These are phyloP conservation scores for Calliopum simillimum DNA, from an alignment of 2,888 invertebrate genomes.

Conservation along the genomic window DNA sequence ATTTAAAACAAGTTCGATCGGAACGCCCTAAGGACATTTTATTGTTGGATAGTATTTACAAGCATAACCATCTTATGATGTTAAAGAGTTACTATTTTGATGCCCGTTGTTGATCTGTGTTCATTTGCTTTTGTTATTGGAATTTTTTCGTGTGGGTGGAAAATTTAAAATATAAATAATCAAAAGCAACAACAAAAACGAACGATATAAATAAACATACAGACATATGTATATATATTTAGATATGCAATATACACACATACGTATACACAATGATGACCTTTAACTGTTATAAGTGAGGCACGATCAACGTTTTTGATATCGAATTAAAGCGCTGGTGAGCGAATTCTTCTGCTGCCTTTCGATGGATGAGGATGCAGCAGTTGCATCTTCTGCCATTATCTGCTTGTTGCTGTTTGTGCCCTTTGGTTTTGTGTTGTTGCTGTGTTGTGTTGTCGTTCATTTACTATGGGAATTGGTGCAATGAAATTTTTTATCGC, in stretches of 20 bases:
- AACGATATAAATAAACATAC: background rate
- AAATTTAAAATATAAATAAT: background rate
- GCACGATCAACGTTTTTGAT: conserved; percentile 51
- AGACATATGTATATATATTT: background rate
- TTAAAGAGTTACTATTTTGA: conserved; percentile 14
- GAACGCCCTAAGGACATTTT: conserved; percentile 46
- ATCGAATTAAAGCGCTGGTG: conserved; percentile 45
- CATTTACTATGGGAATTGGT: conserved; percentile 49
- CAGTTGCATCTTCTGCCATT: conserved; percentile 4
- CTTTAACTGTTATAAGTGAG: conserved; percentile 56
- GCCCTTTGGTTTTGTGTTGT: conserved; percentile 11
- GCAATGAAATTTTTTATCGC: conserved; percentile 38
- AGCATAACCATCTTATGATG: conserved; percentile 1
- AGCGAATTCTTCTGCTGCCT: conserved; percentile 7
- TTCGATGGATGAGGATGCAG: conserved; percentile 33
- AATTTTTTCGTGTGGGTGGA: conserved; percentile 27
- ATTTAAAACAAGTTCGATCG: conserved; percentile 63
- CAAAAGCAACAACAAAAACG: background rate
- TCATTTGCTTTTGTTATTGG: conserved; percentile 7
- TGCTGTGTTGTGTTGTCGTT: conserved; percentile 23
- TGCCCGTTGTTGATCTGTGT: conserved; percentile 5
- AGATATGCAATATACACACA: background rate
- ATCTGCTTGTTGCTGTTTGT: conserved; percentile 12
- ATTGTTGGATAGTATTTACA: background rate
- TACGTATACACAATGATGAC: conserved; percentile 47